phyloP scores from a whole-genome alignment of 2,797 vertebrate genomes.

The Brachyrhaphis roseni region DNA sequence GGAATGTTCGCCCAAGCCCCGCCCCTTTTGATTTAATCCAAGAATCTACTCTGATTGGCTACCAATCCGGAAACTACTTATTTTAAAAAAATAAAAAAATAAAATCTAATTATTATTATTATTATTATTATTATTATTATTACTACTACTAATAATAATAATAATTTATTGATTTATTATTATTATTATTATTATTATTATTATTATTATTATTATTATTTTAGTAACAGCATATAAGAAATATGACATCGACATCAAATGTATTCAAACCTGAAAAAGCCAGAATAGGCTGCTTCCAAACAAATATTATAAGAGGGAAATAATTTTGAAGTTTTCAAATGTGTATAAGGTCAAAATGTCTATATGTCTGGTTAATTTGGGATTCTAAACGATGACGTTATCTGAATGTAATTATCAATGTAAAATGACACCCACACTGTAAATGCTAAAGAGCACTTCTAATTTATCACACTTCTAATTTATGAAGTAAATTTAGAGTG shows the following conservation, averaged over 20 bases:
- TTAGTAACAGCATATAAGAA: no score
- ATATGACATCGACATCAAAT: no score
- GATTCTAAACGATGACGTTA: neutral
- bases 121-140: no score
- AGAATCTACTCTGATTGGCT: constrained; percentile 35
- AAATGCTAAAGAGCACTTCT: neutral
- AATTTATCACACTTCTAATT: neutral
- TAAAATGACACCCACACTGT: neutral
- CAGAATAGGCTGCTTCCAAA: neutral
- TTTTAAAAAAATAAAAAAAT: no score
- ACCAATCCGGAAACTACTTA: neutral
- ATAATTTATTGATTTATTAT: no score
- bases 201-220: no score
- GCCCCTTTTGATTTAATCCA: constrained; percentile 50
- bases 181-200: no score
- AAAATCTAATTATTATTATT: no score
- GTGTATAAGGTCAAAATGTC: neutral
- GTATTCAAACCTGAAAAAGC: no score
- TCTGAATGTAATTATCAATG: neutral
- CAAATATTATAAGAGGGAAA: neutral
- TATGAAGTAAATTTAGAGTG: neutral
- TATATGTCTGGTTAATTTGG: neutral
- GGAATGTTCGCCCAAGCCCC: constrained; percentile 22
- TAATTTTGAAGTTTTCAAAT: neutral
- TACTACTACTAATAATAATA: no score